Conservation (phyloP, 2,888 invertebrate genomes). For the Amphipoea oculea region DNA sequence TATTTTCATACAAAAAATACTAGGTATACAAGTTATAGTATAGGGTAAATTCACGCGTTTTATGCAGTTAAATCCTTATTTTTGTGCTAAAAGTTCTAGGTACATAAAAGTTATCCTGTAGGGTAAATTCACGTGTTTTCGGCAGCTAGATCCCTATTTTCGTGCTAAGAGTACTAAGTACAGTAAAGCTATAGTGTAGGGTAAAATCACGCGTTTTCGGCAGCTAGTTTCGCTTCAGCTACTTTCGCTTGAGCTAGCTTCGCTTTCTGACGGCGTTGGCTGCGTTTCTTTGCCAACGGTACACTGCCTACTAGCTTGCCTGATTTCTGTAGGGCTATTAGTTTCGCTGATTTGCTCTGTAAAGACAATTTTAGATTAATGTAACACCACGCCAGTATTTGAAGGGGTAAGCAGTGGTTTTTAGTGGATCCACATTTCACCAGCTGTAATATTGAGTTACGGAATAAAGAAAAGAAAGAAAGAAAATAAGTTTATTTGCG, state of each 20-base stretch:
- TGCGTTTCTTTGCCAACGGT: slow-evolving; percentile 81
- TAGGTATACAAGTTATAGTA: not conserved
- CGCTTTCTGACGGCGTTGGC: slow-evolving; percentile 82
- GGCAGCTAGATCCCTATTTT: not conserved
- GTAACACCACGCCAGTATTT: not conserved
- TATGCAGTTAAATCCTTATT: slow-evolving; percentile 11
- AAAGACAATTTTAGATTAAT: slow-evolving; percentile 21
- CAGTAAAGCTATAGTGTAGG: not conserved
- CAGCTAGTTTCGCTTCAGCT: slow-evolving; percentile 75
- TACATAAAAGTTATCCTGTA: not conserved
- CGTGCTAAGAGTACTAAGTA: not conserved
- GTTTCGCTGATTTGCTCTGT: slow-evolving; percentile 87
- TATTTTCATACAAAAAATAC: not conserved
- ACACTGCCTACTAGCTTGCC: slow-evolving; percentile 85
- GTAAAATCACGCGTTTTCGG: slow-evolving; percentile 11
- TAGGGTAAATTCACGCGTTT: not conserved
- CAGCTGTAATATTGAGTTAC: not conserved
- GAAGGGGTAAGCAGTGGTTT: not conserved
- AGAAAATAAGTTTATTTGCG: no score
- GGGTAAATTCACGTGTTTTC: not conserved
- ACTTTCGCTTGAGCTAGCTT: slow-evolving; percentile 79
- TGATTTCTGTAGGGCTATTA: slow-evolving; percentile 84
- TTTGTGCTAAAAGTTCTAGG: not conserved
- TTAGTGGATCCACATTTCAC: not conserved
- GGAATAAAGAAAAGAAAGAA: no score